Percentiles rank a stretch among this genome's conserved stretches.
Conservation (phyloP, 2,888 invertebrate species). For the Stegana nigrithorax region DNA sequence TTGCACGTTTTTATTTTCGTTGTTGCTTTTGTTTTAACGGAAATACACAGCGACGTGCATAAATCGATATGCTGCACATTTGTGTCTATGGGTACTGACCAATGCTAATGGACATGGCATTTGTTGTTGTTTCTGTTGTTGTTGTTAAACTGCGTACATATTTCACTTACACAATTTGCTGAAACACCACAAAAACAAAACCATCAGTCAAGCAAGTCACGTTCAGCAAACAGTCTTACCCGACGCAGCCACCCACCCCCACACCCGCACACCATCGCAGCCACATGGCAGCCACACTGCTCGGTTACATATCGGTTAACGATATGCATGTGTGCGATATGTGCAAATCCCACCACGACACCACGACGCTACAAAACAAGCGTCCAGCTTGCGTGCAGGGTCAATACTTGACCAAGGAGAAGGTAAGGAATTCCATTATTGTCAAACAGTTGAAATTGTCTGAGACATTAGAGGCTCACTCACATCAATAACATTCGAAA, state of each 20-base stretch:
- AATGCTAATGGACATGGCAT: slow-evolving; percentile 5
- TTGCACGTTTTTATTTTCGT: too few species aligned
- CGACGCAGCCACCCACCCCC: background rate
- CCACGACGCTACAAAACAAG: too few species aligned
- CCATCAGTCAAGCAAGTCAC: slow-evolving; percentile 13
- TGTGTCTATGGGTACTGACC: background rate
- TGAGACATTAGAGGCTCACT: background rate
- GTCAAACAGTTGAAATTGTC: background rate
- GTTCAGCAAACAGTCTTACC: slow-evolving; percentile 4
- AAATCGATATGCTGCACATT: background rate
- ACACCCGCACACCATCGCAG: background rate
- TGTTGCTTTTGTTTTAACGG: too few species aligned
- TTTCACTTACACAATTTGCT: slow-evolving; percentile 15
- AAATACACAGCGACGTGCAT: slow-evolving; percentile 1
- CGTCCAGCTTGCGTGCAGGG: background rate
- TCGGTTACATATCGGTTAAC: background rate
- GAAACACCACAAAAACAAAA: background rate
- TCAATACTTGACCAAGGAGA: slow-evolving; percentile 17
- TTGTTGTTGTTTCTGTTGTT: background rate
- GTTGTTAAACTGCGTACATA: slow-evolving; percentile 10
- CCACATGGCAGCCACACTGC: background rate
- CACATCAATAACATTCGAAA: background rate
- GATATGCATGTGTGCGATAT: too few species aligned
- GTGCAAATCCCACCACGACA: too few species aligned
- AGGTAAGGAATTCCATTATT: slow-evolving; percentile 14